A percentile compares a stretch with the other conserved stretches of the same genome.
These are phyloP conservation scores for Actenoides lindsayi DNA, from an alignment of 2,113 vertebrate genomes.

Conservation along the genomic window DNA sequence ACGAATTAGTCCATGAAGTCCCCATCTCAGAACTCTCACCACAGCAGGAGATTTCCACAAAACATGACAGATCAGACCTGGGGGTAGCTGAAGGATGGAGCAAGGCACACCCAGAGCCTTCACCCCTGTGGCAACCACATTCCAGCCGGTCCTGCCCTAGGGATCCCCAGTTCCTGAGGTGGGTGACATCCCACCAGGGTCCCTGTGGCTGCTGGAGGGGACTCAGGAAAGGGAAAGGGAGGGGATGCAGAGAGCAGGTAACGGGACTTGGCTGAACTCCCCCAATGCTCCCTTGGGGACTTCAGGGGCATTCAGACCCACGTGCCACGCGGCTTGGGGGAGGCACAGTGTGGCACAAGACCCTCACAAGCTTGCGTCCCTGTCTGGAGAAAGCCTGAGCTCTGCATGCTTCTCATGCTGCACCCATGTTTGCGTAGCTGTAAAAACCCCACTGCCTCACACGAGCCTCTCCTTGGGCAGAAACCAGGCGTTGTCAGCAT, in stretches of 20 bases:
- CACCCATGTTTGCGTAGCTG: rapidly evolving
- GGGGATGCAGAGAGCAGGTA: not conserved
- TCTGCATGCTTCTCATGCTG: rapidly evolving
- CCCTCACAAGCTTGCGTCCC: not conserved
- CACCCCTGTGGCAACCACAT: not conserved
- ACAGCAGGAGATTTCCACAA: not conserved
- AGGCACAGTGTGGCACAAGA: not conserved
- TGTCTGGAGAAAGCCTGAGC: not conserved
- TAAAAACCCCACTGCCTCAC: not conserved
- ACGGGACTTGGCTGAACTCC: not conserved
- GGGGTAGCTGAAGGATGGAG: not conserved
- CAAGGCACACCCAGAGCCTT: not conserved
- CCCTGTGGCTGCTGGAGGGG: not conserved
- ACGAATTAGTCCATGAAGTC: not conserved
- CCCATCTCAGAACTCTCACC: not conserved
- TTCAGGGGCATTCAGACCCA: not conserved
- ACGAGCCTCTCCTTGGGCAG: not conserved
- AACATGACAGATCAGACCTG: not conserved
- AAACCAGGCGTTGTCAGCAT: not conserved
- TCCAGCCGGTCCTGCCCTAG: not conserved
- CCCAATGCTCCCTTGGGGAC: not conserved
- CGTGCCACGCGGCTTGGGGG: not conserved
- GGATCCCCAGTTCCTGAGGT: not conserved
- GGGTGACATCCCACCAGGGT: rapidly evolving
- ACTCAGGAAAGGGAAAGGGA: not conserved